phyloP scores from a whole-genome alignment of 2,797 vertebrate genomes.

The Sylvia borin region DNA sequence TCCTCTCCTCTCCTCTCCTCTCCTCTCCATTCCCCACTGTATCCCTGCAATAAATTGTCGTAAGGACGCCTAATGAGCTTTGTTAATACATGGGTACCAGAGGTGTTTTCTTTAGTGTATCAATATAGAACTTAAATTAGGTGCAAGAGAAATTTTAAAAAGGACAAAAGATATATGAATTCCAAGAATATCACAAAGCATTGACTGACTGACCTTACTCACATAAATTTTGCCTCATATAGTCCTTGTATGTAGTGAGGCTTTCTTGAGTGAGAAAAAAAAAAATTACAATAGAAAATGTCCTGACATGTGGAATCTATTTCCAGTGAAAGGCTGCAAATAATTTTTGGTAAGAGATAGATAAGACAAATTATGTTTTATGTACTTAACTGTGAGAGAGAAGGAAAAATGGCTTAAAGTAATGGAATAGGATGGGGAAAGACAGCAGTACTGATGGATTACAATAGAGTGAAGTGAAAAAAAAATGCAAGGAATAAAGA shows the following conservation, averaged over 20 bases:
- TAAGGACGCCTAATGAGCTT: background rate
- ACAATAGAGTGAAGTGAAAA: background rate
- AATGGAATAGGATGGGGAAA: background rate
- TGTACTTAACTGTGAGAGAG: background rate
- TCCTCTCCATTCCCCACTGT: background rate
- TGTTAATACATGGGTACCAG: background rate
- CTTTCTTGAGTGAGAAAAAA: background rate
- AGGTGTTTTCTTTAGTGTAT: background rate
- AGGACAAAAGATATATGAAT: background rate
- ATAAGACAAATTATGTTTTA: background rate
- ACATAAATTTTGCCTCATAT: background rate
- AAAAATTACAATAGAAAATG: background rate
- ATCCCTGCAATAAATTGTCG: background rate
- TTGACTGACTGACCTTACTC: background rate
- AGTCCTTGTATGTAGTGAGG: background rate
- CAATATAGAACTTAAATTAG: background rate
- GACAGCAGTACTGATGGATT: background rate
- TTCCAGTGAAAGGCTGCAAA: background rate
- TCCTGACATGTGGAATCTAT: background rate
- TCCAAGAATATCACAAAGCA: background rate
- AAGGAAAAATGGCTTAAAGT: background rate
- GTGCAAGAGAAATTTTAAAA: background rate
- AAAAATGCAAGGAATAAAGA: background rate
- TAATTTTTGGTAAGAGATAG: background rate
- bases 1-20: fast-evolving